Evolutionary conservation across 2,888 invertebrate species (phyloP).

Genomic region (Rhaphigaster nebulosa): DNA sequence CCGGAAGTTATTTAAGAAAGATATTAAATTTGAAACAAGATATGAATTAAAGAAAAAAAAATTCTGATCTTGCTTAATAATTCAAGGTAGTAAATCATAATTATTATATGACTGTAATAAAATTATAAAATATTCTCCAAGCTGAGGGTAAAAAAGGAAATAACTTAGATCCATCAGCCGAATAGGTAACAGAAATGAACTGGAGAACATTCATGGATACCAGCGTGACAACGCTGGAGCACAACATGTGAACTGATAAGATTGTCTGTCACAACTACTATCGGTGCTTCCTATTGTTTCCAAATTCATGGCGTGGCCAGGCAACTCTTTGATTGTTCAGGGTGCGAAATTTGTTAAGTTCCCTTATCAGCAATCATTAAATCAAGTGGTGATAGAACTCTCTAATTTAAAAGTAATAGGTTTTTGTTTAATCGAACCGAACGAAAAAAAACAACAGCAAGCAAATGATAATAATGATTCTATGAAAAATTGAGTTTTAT

Average conservation of each 20-base stretch:
- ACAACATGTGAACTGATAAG: conserved; percentile 30
- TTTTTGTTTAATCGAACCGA: not conserved
- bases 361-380: not conserved
- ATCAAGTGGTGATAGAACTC: not conserved
- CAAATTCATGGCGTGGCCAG: not conserved
- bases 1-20: no score
- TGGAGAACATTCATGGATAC: not conserved
- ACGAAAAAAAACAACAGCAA: not conserved
- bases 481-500: not conserved
- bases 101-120: not conserved
- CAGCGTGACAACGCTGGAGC: not conserved
- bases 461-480: not conserved
- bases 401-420: not conserved
- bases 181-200: not conserved
- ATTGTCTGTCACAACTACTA: not conserved
- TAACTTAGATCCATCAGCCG: not conserved
- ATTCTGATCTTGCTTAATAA: no score
- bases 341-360: not conserved
- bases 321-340: not conserved
- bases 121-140: not conserved
- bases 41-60: no score
- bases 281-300: not conserved
- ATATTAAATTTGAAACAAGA: no score
- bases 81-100: no score
- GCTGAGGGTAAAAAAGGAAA: not conserved